Base-by-base conservation (phyloP, 1,140 invertebrate species). In the Drosophila miranda region DNA sequence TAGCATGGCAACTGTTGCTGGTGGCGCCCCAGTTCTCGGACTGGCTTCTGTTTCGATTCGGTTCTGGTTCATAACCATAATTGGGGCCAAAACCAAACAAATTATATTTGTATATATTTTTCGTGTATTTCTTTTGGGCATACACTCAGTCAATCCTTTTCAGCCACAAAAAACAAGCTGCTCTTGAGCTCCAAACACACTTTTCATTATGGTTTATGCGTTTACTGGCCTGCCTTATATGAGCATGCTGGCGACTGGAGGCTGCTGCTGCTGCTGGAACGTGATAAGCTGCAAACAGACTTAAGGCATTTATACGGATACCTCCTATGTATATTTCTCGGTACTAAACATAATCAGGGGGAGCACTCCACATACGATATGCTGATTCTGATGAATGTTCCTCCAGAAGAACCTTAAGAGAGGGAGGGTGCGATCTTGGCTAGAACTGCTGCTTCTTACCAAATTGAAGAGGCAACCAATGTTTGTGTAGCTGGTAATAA, bases 221-320 rank as follows among this genome's bases (percentile, higher is more conserved):
- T 87, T 87, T 81, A 78, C 72, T 49, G 66, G 66, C 80, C 76
- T 49, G 66, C 80, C 80, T 68, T 83, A 86, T 83, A 83, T 69
- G 80, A 72, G 26, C 41, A 48, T 55, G 11, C 0, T 61, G 38
- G 30, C 2, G 30, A 3, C 30, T 30, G 28, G 30, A 21, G 42
- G 44, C 21, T 42, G 19, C 19, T 19, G 38, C 53, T 46, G n/a
- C 50, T 41, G 62, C 43, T 68, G 71, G 56, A 61, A 77, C 69
- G 82, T 86, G 81, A 75, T 78, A 86, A 81, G 73, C 60, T 66
- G 57, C 60, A 71, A 66, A 82, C 53, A 82, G 58, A 63, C 42
- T 54, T 23, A 30, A 52, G 26, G 4, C 16, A n/a, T 11, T 28
- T 56, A 21, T 46, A 26, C 23, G 0, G 4, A 26, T 26, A 5